Percentiles rank a stretch among this genome's conserved stretches.
phyloP scores from a whole-genome alignment of 2,888 invertebrate genomes.

The Odontomyia ornata region DNA sequence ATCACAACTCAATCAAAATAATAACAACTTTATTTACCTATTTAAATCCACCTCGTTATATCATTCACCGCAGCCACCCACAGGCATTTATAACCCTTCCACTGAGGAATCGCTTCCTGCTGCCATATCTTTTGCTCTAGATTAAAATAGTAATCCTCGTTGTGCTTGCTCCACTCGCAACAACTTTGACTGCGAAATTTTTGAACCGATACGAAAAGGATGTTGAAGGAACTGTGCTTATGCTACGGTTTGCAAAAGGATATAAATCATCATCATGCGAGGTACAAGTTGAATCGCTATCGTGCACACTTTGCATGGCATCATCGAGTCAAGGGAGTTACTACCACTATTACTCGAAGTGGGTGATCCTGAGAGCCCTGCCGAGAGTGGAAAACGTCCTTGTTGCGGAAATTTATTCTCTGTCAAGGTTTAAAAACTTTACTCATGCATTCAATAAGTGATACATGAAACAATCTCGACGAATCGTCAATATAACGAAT shows the following conservation, averaged over 20 bases:
- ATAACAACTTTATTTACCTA: constrained; percentile 35
- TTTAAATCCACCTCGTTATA: constrained; percentile 31
- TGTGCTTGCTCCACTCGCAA: not conserved
- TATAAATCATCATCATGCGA: constrained; percentile 31
- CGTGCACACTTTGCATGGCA: not conserved
- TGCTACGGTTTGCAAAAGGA: constrained; percentile 23
- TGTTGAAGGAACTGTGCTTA: constrained; percentile 11
- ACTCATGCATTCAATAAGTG: constrained; percentile 48
- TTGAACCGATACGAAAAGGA: not conserved
- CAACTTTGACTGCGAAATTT: not conserved
- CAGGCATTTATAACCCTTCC: not conserved
- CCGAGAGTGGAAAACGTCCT: not conserved
- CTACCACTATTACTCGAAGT: not conserved
- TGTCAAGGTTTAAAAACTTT: constrained; percentile 50
- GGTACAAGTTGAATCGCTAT: not conserved
- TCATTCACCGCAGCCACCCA: not conserved
- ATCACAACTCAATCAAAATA: constrained; percentile 40
- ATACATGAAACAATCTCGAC: constrained; percentile 49
- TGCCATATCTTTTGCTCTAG: not conserved
- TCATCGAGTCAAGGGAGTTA: not conserved
- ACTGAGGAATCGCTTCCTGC: not conserved
- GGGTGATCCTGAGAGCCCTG: not conserved
- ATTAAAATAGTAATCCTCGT: not conserved
- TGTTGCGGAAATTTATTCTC: constrained; percentile 46
- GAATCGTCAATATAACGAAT: too few relatives aligned